phyloP scores from a whole-genome alignment of 2,797 vertebrate genomes.

The Acanthis flammea region DNA sequence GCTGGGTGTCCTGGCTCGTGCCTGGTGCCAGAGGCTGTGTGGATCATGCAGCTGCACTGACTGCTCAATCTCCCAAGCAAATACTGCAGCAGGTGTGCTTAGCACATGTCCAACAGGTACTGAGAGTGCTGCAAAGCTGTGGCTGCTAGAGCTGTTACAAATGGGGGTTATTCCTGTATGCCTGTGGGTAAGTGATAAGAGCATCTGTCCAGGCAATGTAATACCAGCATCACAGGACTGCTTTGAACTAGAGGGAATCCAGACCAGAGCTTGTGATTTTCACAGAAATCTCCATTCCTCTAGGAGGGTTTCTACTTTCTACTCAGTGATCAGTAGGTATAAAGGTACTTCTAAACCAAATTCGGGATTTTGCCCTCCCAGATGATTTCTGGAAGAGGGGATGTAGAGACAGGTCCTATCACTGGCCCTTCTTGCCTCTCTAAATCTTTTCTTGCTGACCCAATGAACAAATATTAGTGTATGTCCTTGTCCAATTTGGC shows the following conservation, averaged over 20 bases:
- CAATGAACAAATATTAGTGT: fast-evolving
- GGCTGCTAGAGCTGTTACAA: fast-evolving
- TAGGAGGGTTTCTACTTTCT: not conserved
- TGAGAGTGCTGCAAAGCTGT: not conserved
- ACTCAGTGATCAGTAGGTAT: not conserved
- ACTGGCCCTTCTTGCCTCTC: not conserved
- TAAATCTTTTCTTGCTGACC: not conserved
- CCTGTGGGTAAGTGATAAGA: not conserved
- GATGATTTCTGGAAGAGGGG: not conserved
- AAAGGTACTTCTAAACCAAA: not conserved
- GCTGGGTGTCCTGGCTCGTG: not conserved
- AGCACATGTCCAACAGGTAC: fast-evolving
- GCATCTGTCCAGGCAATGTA: not conserved
- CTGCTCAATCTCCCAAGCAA: not conserved
- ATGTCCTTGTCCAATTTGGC: not conserved
- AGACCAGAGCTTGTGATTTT: not conserved
- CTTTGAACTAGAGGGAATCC: not conserved
- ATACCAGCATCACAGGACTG: not conserved
- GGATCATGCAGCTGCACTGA: fast-evolving
- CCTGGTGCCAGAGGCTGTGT: not conserved
- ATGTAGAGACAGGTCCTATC: not conserved
- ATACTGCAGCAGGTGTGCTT: not conserved
- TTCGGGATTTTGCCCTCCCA: not conserved
- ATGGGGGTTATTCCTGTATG: not conserved
- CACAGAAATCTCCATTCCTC: not conserved